phyloP scores from a whole-genome alignment of 2,113 vertebrate genomes.

The Nansenia antarctica region DNA sequence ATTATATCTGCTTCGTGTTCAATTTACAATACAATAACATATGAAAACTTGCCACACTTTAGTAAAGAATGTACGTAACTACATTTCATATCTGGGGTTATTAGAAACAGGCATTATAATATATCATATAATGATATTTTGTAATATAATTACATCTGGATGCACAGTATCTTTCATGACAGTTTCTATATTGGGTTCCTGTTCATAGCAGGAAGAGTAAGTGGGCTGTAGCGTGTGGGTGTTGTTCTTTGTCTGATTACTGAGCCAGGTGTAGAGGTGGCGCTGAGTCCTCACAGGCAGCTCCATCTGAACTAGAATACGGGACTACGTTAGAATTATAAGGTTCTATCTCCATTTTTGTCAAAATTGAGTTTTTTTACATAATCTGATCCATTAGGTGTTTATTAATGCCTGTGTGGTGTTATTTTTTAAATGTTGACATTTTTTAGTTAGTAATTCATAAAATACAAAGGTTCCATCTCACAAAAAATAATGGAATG shows the following conservation, averaged over 20 bases:
- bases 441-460: no score
- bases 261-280: not conserved
- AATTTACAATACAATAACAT: not conserved
- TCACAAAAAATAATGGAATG: no score
- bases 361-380: no score
- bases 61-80: not conserved
- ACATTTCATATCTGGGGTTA: not conserved
- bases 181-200: not conserved
- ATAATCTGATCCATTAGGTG: no score
- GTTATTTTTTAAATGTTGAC: no score
- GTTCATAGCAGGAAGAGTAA: not conserved
- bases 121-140: not conserved
- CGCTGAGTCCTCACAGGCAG: not conserved
- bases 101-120: not conserved
- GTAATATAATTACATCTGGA: not conserved
- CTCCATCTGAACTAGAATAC: not conserved
- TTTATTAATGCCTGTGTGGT: no score
- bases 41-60: not conserved
- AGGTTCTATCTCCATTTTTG: no score
- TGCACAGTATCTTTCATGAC: not conserved
- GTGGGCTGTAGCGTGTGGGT: not conserved
- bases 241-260: not conserved
- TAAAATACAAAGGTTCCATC: no score
- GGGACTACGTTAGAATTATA: no score
- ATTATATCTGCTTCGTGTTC: not conserved